Conservation (phyloP, 2,888 invertebrate species). For the Amphipyra tragopoginis region DNA sequence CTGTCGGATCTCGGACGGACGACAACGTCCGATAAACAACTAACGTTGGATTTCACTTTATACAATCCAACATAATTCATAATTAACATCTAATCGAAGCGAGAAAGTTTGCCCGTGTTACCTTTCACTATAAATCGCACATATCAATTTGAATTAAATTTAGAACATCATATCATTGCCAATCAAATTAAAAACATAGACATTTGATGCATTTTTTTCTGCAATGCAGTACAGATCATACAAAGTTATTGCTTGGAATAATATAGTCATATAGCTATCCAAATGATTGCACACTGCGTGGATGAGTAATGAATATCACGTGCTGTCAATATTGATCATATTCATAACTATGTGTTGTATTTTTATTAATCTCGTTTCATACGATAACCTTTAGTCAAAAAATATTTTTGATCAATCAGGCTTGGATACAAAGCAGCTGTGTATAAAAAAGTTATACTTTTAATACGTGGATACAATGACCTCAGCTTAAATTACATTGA, state of each 20-base stretch:
- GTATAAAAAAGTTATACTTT: too few species aligned
- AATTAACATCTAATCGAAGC: slow-evolving; percentile 12
- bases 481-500: too few species aligned
- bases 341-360: slow-evolving; percentile 21
- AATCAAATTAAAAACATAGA: too few species aligned
- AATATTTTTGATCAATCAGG: neutral
- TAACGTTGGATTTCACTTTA: slow-evolving; percentile 43
- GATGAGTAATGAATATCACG: slow-evolving; percentile 42
- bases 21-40: slow-evolving; percentile 55
- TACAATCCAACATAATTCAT: slow-evolving; percentile 20
- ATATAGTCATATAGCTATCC: slow-evolving; percentile 17
- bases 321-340: slow-evolving; percentile 10
- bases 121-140: slow-evolving; percentile 30
- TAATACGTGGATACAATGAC: too few species aligned
- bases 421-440: too few species aligned
- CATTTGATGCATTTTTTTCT: too few species aligned
- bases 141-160: neutral
- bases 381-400: slow-evolving; percentile 9
- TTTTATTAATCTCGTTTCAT: slow-evolving; percentile 33
- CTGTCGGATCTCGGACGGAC: slow-evolving; percentile 66
- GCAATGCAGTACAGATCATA: neutral
- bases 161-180: too few species aligned
- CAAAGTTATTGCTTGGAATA: slow-evolving; percentile 9
- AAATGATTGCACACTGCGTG: slow-evolving; percentile 35
- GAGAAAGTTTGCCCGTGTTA: slow-evolving; percentile 31